Base-by-base conservation (phyloP, 2,888 invertebrate genomes). In the Platycheirus rosarum region DNA sequence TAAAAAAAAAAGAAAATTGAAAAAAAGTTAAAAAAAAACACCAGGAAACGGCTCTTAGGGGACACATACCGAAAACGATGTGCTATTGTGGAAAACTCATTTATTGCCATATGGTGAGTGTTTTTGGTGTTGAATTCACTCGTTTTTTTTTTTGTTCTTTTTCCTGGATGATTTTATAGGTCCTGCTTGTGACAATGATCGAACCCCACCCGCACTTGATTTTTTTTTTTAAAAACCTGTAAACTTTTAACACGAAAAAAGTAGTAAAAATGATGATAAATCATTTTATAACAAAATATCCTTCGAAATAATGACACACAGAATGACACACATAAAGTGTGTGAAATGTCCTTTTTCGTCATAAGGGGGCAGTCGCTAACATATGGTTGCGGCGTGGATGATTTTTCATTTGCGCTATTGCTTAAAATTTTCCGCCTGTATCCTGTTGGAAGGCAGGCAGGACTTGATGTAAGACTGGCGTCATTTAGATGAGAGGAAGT, bases 41-140 rank as follows among this genome's bases (percentile, higher is more conserved):
- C 40, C 13, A 14, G 32, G 48, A 68, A 46, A 73, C 44, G 44
- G 40, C 55, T 76, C 60, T 16, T n/a, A 40, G 40, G 29, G 49
- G 53, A 32, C 40, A 40, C 48, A 70, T 32, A 73, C 77, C 73
- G 73, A 78, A 23, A 84, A 86, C 86, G 85, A 87, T 87, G 87
- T 87, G 87, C 85, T 87, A 86, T 84, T 86, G 86, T 84, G 86
- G 86, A 86, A 87, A 87, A 85, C 78, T 86, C 78, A 84, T 85
- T 73, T 86, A 86, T 74, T 87, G 86, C 87, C 87, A 87, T 87
- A 87, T 87, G 87, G 87, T 87, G 85, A 84, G 86, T 85, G 65
- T 66, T 77, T 66, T 77, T 68, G 66, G 62, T 73, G 29, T 20
- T 40, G 49, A 40, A 60, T 53, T 23, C 26, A n/a, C n/a, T n/a